These are phyloP conservation scores for Aplocera efformata DNA, from an alignment of 2,888 invertebrate species.

Conservation along the genomic window DNA sequence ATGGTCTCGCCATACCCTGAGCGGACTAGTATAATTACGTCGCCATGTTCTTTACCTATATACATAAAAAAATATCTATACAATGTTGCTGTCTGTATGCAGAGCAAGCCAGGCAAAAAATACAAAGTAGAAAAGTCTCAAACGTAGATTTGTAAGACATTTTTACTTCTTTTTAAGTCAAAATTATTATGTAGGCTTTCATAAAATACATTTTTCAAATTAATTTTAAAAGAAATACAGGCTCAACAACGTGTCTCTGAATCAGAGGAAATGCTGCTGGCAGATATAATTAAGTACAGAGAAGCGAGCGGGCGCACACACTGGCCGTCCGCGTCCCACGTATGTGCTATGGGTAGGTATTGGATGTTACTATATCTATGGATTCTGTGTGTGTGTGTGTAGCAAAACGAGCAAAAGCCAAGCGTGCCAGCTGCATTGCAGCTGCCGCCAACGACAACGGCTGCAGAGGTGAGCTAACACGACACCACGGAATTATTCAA, in stretches of 20 bases:
- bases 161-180: too few relatives aligned
- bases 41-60: too few relatives aligned
- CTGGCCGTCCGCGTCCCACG: constrained; percentile 21
- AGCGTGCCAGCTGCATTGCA: constrained; percentile 66
- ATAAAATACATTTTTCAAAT: constrained; percentile 1
- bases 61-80: too few relatives aligned
- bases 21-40: too few relatives aligned
- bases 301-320: constrained; percentile 21
- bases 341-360: constrained; percentile 22
- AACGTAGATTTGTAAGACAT: too few relatives aligned
- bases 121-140: too few relatives aligned
- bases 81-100: too few relatives aligned
- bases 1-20: too few relatives aligned
- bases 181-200: too few relatives aligned
- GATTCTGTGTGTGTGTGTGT: constrained; percentile 20
- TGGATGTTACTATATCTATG: constrained; percentile 11
- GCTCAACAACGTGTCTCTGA: constrained; percentile 14
- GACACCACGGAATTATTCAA: constrained; percentile 52
- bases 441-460: constrained; percentile 52
- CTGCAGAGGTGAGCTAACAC: constrained; percentile 34
- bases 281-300: constrained; percentile 25
- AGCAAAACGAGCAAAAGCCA: constrained; percentile 69
- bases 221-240: not conserved
- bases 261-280: constrained; percentile 17
- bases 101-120: too few relatives aligned